Percentiles rank a stretch among this genome's conserved stretches.
Evolutionary conservation across 2,797 vertebrate species (phyloP).

Genomic region (Podargus strigoides): DNA sequence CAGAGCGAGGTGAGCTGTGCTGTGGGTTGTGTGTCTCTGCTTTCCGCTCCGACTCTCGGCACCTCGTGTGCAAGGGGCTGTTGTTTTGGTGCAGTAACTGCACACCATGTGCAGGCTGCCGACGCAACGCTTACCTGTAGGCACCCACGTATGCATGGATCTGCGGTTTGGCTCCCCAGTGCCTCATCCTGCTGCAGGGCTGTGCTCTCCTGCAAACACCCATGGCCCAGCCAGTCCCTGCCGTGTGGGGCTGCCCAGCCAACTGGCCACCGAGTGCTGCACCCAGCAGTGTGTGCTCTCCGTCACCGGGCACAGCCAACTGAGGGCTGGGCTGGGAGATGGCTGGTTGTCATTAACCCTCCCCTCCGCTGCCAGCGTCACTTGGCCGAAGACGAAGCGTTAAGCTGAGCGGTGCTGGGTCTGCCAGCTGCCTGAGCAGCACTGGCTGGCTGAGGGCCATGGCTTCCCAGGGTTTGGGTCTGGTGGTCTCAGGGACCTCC

Average conservation of each 20-base stretch:
- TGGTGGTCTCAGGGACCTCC: background rate
- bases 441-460: accelerated
- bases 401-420: background rate
- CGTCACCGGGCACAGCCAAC: background rate
- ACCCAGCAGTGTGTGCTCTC: background rate
- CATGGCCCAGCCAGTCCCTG: accelerated
- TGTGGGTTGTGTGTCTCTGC: accelerated
- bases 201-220: background rate
- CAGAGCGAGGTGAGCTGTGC: background rate
- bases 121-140: background rate
- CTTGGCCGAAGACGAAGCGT: accelerated
- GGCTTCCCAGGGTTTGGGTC: background rate
- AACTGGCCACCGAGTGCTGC: accelerated
- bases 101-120: background rate
- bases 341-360: background rate
- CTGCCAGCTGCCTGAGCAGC: accelerated
- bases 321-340: background rate
- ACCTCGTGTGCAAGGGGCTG: background rate
- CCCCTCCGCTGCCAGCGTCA: accelerated
- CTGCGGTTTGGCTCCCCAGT: background rate
- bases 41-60: accelerated
- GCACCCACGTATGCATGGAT: background rate
- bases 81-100: background rate
- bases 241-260: accelerated
- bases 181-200: background rate